phyloP scores from a whole-genome alignment of 1,140 invertebrate genomes.

The Zaprionus davidi region DNA sequence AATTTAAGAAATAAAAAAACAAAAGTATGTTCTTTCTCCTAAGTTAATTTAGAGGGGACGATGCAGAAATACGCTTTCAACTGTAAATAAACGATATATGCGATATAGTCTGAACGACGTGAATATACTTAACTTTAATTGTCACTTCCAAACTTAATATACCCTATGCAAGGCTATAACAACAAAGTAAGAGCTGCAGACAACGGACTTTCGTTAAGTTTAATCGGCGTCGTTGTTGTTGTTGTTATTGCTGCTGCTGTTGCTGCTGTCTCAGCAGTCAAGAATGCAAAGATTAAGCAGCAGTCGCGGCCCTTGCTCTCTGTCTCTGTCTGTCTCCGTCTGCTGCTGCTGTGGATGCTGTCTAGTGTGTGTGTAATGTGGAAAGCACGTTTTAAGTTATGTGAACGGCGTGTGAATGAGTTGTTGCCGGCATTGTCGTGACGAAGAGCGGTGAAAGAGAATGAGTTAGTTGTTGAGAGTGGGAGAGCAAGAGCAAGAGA shows the following conservation, averaged over 20 bases:
- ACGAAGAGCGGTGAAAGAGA: slow-evolving; percentile 13
- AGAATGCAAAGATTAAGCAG: slow-evolving; percentile 64
- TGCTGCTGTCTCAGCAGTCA: slow-evolving; percentile 54
- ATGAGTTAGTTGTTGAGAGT: neutral
- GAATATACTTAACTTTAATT: neutral
- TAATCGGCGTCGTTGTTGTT: slow-evolving; percentile 25
- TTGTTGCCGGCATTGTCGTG: slow-evolving; percentile 26
- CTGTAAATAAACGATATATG: no score
- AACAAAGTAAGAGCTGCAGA: slow-evolving; percentile 14
- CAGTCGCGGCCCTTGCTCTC: slow-evolving; percentile 44
- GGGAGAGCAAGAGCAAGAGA: slow-evolving; percentile 13
- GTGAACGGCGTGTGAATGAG: slow-evolving; percentile 74
- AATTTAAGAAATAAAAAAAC: no score
- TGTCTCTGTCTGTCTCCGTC: slow-evolving; percentile 1
- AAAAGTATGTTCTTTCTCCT: no score
- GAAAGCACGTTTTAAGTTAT: slow-evolving; percentile 76
- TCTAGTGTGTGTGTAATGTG: slow-evolving; percentile 61
- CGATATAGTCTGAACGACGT: no score
- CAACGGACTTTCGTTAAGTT: slow-evolving; percentile 42
- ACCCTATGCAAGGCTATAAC: neutral
- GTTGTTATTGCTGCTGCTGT: slow-evolving; percentile 26
- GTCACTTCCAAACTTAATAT: neutral
- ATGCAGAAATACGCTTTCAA: no score
- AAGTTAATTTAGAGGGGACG: no score
- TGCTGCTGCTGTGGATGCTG: slow-evolving; percentile 24